These are phyloP conservation scores for Athalia rosae DNA, from an alignment of 2,888 invertebrate genomes.

Conservation along the genomic window DNA sequence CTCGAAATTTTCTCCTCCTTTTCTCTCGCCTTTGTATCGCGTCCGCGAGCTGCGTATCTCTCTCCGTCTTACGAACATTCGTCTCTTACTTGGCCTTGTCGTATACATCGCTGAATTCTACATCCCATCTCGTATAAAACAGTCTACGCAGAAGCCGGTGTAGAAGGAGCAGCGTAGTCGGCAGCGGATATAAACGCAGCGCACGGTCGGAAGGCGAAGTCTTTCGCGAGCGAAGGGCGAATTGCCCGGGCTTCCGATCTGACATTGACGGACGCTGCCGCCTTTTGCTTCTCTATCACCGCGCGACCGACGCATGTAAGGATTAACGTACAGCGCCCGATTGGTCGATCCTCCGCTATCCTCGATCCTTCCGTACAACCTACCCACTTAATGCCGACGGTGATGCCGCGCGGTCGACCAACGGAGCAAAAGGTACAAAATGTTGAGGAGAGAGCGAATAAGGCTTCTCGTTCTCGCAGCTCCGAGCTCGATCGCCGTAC, in stretches of 20 bases:
- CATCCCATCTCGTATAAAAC: no score
- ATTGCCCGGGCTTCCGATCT: constrained; percentile 11
- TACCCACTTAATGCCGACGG: no score
- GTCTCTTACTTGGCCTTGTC: background rate
- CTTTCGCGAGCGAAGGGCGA: constrained; percentile 35
- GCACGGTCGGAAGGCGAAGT: background rate
- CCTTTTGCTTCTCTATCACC: constrained; percentile 34
- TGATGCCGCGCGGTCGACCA: no score
- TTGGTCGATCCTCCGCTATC: background rate
- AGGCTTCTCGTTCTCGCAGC: constrained; percentile 24
- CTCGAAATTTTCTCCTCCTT: no score
- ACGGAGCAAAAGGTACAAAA: no score
- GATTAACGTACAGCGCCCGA: background rate
- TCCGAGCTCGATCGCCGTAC: background rate
- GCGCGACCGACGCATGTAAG: constrained; percentile 26
- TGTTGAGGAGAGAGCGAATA: background rate
- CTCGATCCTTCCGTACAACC: no score
- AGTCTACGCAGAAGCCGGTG: background rate
- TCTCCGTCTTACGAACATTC: constrained; percentile 7
- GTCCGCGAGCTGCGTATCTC: constrained; percentile 20
- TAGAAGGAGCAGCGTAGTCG: no score
- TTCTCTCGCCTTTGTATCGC: no score
- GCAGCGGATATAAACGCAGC: background rate
- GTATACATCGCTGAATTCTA: background rate
- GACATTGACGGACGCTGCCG: constrained; percentile 41